Evolutionary conservation across 2,888 invertebrate genomes (phyloP).

Genomic region (Volucella inanis): DNA sequence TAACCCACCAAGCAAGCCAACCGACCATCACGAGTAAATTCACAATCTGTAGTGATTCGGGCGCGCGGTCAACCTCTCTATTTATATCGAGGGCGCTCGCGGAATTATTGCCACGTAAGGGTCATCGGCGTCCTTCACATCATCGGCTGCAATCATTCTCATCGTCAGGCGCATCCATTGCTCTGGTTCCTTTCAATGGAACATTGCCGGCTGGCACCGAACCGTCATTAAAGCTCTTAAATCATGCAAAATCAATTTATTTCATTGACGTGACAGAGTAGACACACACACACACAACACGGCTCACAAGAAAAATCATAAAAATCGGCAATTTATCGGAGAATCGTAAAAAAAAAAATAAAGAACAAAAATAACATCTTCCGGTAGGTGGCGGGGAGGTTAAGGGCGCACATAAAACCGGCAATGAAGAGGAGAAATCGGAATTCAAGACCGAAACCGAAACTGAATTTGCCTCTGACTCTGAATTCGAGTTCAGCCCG

Average conservation of each 20-base stretch:
- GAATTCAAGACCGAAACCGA: slow-evolving; percentile 53
- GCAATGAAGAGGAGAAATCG: slow-evolving; percentile 56
- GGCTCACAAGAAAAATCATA: slow-evolving; percentile 13
- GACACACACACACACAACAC: slow-evolving; percentile 10
- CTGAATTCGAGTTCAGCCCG: slow-evolving; percentile 36
- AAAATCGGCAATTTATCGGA: slow-evolving; percentile 38
- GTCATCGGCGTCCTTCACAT: slow-evolving; percentile 53
- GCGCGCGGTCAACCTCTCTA: slow-evolving; percentile 63
- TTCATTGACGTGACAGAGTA: slow-evolving; percentile 70
- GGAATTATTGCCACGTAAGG: slow-evolving; percentile 60
- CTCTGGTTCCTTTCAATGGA: neutral
- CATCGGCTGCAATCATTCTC: slow-evolving; percentile 27
- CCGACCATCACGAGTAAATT: slow-evolving; percentile 53
- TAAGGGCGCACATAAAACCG: slow-evolving; percentile 16
- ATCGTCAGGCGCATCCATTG: slow-evolving; percentile 22
- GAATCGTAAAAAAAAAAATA: slow-evolving; percentile 15
- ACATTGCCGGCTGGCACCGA: slow-evolving; percentile 12
- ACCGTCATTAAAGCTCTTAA: slow-evolving; percentile 69
- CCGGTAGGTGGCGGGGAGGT: neutral
- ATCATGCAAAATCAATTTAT: slow-evolving; percentile 75
- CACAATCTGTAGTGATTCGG: slow-evolving; percentile 46
- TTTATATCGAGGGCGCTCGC: slow-evolving; percentile 40
- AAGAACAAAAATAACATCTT: slow-evolving; percentile 8
- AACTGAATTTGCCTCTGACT: slow-evolving; percentile 8
- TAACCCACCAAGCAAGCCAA: slow-evolving; percentile 49